Conservation (phyloP, 2,888 invertebrate genomes). For the Zaprionus bogoriensis region DNA sequence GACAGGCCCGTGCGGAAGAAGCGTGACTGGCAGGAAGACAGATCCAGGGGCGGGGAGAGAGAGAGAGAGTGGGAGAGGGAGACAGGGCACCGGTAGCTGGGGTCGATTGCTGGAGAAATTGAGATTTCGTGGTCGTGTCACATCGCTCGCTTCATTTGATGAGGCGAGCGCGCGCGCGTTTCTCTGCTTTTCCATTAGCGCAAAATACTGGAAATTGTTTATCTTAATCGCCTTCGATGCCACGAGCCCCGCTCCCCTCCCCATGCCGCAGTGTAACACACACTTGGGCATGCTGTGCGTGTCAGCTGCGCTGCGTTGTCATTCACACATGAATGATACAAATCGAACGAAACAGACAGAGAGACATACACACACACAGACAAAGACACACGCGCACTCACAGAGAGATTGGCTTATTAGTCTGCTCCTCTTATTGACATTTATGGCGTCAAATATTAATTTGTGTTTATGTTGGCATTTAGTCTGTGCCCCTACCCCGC, state of each 20-base stretch:
- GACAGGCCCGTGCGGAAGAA: slow-evolving; percentile 27
- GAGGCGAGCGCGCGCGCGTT: not conserved
- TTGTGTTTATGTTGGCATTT: slow-evolving; percentile 48
- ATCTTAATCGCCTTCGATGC: slow-evolving; percentile 67
- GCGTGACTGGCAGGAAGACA: not conserved
- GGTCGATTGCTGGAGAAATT: slow-evolving; percentile 26
- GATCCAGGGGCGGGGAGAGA: not conserved
- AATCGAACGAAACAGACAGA: slow-evolving; percentile 4
- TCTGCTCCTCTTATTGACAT: slow-evolving; percentile 42
- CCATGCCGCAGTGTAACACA: not conserved
- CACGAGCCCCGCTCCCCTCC: slow-evolving; percentile 3
- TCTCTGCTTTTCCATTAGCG: slow-evolving; percentile 57
- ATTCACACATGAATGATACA: slow-evolving; percentile 39
- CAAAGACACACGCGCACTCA: not conserved
- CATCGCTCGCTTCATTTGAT: slow-evolving; percentile 64
- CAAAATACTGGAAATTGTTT: slow-evolving; percentile 65
- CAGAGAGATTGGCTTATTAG: slow-evolving; percentile 43
- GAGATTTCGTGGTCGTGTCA: slow-evolving; percentile 65
- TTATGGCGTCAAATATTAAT: slow-evolving; percentile 53
- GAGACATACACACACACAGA: slow-evolving; percentile 9
- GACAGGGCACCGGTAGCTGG: not conserved
- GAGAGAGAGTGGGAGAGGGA: not conserved
- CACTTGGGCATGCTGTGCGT: not conserved
- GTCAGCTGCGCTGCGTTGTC: slow-evolving; percentile 19
- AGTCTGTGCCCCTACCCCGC: slow-evolving; percentile 6